Evolutionary conservation across 2,797 vertebrate species (phyloP).

Genomic region (Scolopax rusticola): DNA sequence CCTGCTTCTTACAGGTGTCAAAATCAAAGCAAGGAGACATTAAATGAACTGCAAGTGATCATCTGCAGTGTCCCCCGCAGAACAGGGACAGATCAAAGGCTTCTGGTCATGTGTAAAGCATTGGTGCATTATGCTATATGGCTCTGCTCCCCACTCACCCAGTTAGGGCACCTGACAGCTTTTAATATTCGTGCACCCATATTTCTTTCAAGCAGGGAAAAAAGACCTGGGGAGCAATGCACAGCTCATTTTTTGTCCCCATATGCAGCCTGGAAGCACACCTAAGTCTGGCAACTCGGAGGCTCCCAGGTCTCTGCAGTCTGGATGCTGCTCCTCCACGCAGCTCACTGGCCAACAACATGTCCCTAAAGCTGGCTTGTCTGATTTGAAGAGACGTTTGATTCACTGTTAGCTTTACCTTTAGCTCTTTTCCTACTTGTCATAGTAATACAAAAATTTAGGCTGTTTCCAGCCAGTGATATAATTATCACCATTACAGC

Average conservation of each 20-base stretch:
- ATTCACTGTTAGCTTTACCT: constrained; percentile 32
- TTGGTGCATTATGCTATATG: accelerated
- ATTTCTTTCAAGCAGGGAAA: background rate
- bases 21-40: background rate
- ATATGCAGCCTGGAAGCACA: background rate
- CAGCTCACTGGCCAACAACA: background rate
- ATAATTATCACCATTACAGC: background rate
- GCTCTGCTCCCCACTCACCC: background rate
- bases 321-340: background rate
- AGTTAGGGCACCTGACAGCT: background rate
- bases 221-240: accelerated
- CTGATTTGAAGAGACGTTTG: constrained; percentile 29
- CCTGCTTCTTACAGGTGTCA: background rate
- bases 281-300: background rate
- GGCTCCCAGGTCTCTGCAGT: background rate
- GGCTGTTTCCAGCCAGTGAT: constrained; percentile 1
- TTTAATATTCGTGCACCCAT: background rate
- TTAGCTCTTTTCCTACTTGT: background rate
- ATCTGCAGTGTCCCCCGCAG: background rate
- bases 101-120: background rate
- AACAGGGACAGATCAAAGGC: background rate
- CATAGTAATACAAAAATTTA: background rate
- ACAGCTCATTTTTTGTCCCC: background rate
- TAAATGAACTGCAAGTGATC: background rate
- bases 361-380: background rate